These are phyloP conservation scores for Grantiella picta DNA, from an alignment of 2,113 vertebrate genomes.

Conservation along the genomic window DNA sequence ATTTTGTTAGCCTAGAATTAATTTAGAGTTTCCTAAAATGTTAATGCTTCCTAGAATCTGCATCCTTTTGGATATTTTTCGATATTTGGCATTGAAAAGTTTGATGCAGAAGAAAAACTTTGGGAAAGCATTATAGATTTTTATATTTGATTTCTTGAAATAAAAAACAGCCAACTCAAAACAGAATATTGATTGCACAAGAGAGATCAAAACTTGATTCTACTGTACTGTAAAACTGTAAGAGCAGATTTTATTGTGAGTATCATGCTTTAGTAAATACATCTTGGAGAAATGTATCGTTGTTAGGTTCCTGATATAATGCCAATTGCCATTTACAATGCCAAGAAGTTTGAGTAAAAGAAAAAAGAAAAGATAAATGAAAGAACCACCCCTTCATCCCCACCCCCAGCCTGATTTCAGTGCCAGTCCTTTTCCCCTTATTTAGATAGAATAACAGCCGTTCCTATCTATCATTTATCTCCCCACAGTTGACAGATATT, in stretches of 20 bases:
- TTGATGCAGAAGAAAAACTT: background rate
- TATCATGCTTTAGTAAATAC: background rate
- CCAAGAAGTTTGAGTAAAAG: background rate
- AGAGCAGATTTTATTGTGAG: background rate
- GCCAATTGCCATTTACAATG: background rate
- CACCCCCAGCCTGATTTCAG: background rate
- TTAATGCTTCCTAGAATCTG: background rate
- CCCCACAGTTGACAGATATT: background rate
- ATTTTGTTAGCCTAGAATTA: background rate
- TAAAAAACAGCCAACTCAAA: background rate
- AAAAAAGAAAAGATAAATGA: background rate
- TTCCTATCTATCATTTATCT: background rate
- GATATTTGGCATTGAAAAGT: background rate
- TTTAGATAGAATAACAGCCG: background rate
- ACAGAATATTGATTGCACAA: background rate
- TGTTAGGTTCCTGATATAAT: background rate
- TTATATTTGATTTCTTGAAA: background rate
- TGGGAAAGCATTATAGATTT: background rate
- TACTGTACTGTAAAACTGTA: background rate
- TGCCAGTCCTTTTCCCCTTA: background rate
- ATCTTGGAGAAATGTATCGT: background rate
- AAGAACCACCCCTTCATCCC: background rate
- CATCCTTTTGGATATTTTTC: background rate
- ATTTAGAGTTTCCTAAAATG: background rate
- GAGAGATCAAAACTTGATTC: background rate